Evolutionary conservation across 2,113 vertebrate genomes (phyloP).

Genomic region (Eretmochelys imbricata): DNA sequence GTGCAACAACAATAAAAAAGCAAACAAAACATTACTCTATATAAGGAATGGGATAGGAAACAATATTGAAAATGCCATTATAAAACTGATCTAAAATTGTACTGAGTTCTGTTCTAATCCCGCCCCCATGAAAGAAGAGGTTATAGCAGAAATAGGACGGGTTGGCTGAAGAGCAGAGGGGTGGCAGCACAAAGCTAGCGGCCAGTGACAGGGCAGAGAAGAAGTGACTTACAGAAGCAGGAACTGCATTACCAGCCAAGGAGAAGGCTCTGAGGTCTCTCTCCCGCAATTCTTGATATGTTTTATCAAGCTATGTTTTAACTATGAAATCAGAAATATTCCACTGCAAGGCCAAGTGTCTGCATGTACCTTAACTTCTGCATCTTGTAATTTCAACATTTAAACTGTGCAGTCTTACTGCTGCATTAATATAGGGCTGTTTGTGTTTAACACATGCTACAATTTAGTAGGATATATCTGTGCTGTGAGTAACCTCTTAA

Average conservation of each 20-base stretch:
- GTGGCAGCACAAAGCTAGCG: neutral
- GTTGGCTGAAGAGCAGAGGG: neutral
- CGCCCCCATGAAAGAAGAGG: neutral
- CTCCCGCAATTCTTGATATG: neutral
- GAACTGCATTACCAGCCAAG: neutral
- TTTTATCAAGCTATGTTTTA: neutral
- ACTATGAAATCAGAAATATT: neutral
- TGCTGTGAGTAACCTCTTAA: neutral
- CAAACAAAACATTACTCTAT: neutral
- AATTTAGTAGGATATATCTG: neutral
- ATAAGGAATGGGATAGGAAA: neutral
- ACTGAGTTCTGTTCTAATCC: neutral
- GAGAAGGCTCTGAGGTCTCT: neutral
- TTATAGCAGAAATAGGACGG: neutral
- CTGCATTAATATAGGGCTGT: neutral
- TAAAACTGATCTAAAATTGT: neutral
- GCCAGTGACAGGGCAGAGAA: neutral
- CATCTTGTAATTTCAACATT: neutral
- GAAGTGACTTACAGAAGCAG: neutral
- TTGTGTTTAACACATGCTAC: neutral
- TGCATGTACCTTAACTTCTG: neutral
- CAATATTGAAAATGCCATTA: neutral
- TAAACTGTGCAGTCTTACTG: neutral
- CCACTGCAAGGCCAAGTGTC: neutral
- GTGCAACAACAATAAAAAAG: neutral